Conservation (phyloP, 2,113 vertebrate genomes). For the Gymnorhina tibicen region DNA sequence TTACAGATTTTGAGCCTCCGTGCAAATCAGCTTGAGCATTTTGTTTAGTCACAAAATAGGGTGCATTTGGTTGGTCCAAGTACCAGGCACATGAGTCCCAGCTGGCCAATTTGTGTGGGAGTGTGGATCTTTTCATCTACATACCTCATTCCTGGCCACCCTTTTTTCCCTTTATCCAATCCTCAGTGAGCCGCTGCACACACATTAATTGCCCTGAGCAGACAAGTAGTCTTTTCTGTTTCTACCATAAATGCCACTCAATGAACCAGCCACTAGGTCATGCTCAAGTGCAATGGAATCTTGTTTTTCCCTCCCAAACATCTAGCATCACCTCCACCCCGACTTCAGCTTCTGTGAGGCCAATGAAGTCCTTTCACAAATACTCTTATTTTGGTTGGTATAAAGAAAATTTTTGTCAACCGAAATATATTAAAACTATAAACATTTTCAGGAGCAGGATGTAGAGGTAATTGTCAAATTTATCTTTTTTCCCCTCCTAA, state of each 20-base stretch:
- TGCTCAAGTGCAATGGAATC: conserved; percentile 75
- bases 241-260: conserved; percentile 68
- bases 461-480: background rate
- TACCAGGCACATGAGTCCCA: background rate
- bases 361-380: background rate
- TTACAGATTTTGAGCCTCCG: conserved; percentile 41
- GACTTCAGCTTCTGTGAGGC: background rate
- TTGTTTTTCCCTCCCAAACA: conserved; percentile 30
- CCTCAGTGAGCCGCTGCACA: background rate
- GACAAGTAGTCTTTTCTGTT: conserved; percentile 49
- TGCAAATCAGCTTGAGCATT: conserved; percentile 33
- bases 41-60: conserved; percentile 39
- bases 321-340: conserved; percentile 32
- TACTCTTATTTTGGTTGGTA: background rate
- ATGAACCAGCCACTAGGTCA: conserved; percentile 77
- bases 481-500: background rate
- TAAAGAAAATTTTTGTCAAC: background rate
- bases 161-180: background rate
- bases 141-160: background rate
- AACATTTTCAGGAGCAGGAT: background rate
- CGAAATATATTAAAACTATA: background rate
- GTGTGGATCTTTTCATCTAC: background rate
- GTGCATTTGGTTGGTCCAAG: conserved; percentile 1
- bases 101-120: background rate
- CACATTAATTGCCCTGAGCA: conserved; percentile 25